Base-by-base conservation (phyloP, 2,888 invertebrate genomes). In the Mythimna lalbum region DNA sequence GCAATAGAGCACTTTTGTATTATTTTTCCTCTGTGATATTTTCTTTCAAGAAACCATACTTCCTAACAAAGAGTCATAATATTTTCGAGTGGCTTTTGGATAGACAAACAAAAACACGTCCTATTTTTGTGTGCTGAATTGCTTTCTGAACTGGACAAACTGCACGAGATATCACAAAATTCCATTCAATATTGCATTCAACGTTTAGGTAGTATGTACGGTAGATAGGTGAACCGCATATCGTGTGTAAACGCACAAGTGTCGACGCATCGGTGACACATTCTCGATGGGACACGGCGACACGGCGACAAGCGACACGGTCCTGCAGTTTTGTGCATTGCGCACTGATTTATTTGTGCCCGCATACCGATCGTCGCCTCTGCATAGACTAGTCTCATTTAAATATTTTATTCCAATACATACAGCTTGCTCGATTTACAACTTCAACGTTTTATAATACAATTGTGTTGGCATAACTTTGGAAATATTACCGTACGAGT, bases 341-440 rank as follows among this genome's bases (percentile, higher is more conserved):
- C 88, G 85, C 90, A 86, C 87, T 92, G 94, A 94, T 94, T 94
- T 94, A 94, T 93, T 89, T 89, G 83, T 72, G 80, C 86, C 90
- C 88, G 89, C 92, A 90, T 90, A 70, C 85, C 81, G 78, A 76
- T 80, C 83, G 75, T 63, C 59, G 66, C 69, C 76, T 73, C 78
- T 80, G 81, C 82, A 84, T 86, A 85, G 82, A 80, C 80, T 82
- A 81, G 84, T 77, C 85, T 81, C 81, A 86, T 86, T 84, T 86
- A 74, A 86, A 86, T 86, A 87, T 85, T 87, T 86, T 82, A 84
- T 86, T 85, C 82, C 70, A 78, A 68, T 75, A 61, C 73, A 67
- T 73, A 43, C 27, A 62, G 59, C 31, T 75, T 74, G 60, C 75
- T 66, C 69, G 76, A 80, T 76, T 68, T 73, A 72, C 63, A 43